A percentile compares a stretch with the other conserved stretches of the same genome.
These are phyloP conservation scores for Heliconius melpomene DNA, from an alignment of 1,140 invertebrate genomes.

Conservation along the genomic window DNA sequence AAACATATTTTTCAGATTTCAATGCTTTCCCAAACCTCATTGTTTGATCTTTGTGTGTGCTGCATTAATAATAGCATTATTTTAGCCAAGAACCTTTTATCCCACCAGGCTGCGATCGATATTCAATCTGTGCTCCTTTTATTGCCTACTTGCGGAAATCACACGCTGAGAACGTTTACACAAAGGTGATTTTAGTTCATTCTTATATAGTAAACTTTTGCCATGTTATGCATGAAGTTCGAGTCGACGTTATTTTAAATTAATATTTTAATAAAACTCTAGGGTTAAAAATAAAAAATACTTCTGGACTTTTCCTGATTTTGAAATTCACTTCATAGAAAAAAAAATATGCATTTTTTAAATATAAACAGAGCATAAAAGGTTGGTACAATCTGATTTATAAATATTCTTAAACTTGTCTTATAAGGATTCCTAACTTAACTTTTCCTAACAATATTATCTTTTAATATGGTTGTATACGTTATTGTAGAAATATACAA, in stretches of 20 bases:
- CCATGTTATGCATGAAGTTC: not conserved
- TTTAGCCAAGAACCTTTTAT: conserved; percentile 14
- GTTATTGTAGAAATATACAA: no score
- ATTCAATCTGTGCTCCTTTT: conserved; percentile 35
- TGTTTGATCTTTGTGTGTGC: not conserved
- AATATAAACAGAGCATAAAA: no score
- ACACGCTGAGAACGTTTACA: conserved; percentile 21
- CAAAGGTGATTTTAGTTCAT: conserved; percentile 24
- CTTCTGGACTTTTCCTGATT: no score
- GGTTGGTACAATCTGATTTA: no score
- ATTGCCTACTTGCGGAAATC: conserved; percentile 33
- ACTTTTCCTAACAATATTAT: no score
- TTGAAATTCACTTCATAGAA: no score
- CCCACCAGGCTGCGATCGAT: conserved; percentile 23
- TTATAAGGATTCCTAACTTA: no score
- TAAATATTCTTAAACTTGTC: no score
- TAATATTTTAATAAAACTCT: not conserved
- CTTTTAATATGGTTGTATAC: no score
- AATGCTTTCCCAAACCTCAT: not conserved
- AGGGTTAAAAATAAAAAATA: not conserved
- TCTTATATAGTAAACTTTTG: conserved; percentile 4
- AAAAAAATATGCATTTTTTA: no score
- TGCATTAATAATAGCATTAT: conserved; percentile 12
- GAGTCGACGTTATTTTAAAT: not conserved
- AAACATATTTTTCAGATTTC: no score